Evolutionary conservation across 1,140 invertebrate genomes (phyloP), one percentile per base, ranked within the genome.

Genomic region (Bombus confusus): DNA sequence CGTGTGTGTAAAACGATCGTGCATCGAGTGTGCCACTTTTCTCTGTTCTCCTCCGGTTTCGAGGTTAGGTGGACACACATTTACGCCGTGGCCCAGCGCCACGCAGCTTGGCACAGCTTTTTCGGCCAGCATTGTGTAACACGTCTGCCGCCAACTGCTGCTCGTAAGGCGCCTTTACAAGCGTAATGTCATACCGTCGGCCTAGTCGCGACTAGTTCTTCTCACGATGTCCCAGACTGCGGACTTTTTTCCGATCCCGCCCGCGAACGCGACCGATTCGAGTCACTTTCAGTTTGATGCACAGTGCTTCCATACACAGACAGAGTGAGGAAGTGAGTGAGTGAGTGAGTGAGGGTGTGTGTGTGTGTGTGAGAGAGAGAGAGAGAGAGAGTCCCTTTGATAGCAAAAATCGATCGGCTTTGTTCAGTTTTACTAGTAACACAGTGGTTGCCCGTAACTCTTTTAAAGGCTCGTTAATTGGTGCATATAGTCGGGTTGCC

Each of bases 61-160:
- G 89, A 90, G 86, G 85, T 91, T 91, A 90, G 73, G 41, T 69
- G 79, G 62, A 71, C 74, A 66, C 72, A 62, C 62, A 81, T 86
- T 69, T 71, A 86, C 86, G 85, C 85, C 81, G 83, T 90, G 92
- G 91, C 91, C 87, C 86, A 88, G 90, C 88, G 92, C 91, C 92
- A 92, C 92, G 92, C 92, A 92, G 86, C 91, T 93, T 93, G 93
- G 93, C 93, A 93, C 90, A 59, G 87, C 83, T 88, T 91, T 91
- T 93, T 90, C 85, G 91, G 92, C 90, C 92, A 92, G 87, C 69
- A 90, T 93, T 93, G 92, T 93, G 92, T 92, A 93, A 93, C 85
- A 75, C 83, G 84, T 72, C 25, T 12, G 39, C 31, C 69, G 76
- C 68, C 28, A 73, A 75, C 59, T 28, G 81, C 77, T 28, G 81